phyloP scores from a whole-genome alignment of 2,113 vertebrate genomes.

The Lasiurus borealis region DNA sequence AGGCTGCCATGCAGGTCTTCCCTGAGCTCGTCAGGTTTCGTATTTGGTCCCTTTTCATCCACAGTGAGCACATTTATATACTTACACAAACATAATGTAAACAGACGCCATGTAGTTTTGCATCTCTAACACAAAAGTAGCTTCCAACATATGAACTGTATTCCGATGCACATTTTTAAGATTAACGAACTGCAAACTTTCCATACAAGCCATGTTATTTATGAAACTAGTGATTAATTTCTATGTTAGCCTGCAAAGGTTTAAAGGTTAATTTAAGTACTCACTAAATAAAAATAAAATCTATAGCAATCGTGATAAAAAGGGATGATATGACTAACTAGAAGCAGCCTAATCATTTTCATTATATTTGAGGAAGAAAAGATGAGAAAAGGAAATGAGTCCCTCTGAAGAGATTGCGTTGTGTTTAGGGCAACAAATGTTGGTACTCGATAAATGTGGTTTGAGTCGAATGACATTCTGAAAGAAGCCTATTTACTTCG shows the following conservation, averaged over 20 bases:
- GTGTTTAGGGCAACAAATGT: not conserved
- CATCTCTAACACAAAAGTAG: not conserved
- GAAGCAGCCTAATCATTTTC: constrained; percentile 17
- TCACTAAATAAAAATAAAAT: constrained; percentile 45
- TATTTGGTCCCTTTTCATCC: not conserved
- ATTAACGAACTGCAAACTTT: constrained; percentile 32
- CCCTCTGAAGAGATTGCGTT: not conserved
- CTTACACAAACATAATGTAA: not conserved
- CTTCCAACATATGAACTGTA: not conserved
- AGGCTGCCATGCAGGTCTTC: not conserved
- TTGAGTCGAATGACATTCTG: not conserved
- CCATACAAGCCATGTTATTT: constrained; percentile 13
- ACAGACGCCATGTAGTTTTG: not conserved
- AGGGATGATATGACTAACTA: not conserved
- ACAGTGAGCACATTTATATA: not conserved
- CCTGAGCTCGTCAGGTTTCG: not conserved
- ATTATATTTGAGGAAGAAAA: constrained; percentile 18
- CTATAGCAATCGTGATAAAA: constrained; percentile 30
- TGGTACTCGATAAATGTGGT: not conserved
- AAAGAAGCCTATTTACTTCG: constrained; percentile 26
- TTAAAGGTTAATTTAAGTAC: constrained; percentile 47
- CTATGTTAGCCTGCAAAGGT: not conserved
- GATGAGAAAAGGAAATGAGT: not conserved
- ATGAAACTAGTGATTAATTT: constrained; percentile 58
- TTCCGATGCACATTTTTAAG: constrained; percentile 23